phyloP scores from a whole-genome alignment of 2,888 invertebrate species.

The Synergus laeviventris region DNA sequence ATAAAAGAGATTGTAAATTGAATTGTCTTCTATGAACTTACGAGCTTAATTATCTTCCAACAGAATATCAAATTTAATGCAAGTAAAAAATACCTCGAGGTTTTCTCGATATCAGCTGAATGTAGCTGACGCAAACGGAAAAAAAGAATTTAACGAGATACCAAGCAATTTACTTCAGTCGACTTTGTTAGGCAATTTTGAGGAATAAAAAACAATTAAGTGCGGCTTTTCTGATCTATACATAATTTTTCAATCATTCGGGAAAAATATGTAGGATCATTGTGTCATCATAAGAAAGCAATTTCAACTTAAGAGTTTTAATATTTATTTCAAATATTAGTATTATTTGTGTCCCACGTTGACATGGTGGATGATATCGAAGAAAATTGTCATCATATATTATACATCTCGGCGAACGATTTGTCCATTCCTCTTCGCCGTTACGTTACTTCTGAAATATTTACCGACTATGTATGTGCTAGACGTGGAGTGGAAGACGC shows the following conservation, averaged over 20 bases:
- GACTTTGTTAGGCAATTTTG: neutral
- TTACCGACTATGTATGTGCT: slow-evolving; percentile 36
- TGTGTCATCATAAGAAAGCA: neutral
- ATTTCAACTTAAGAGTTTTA: neutral
- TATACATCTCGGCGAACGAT: slow-evolving; percentile 3
- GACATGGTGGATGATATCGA: slow-evolving; percentile 16
- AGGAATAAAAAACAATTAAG: neutral
- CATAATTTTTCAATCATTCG: too few relatives aligned
- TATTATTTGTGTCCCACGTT: neutral
- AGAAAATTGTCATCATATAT: slow-evolving; percentile 2
- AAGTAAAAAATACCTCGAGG: neutral
- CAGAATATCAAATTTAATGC: neutral
- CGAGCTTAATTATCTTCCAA: neutral
- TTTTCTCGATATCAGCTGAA: neutral
- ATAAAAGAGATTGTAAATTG: neutral
- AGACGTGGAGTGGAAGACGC: slow-evolving; percentile 32
- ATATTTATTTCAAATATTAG: neutral
- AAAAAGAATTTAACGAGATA: neutral
- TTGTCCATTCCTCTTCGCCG: slow-evolving; percentile 28
- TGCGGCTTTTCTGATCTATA: too few relatives aligned
- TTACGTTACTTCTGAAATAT: slow-evolving; percentile 36
- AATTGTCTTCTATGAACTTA: neutral
- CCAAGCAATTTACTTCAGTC: neutral
- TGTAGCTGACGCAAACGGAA: neutral
- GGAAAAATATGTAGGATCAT: too few relatives aligned